Conservation (phyloP, 2,888 invertebrate genomes). For the Sepiola atlantica region DNA sequence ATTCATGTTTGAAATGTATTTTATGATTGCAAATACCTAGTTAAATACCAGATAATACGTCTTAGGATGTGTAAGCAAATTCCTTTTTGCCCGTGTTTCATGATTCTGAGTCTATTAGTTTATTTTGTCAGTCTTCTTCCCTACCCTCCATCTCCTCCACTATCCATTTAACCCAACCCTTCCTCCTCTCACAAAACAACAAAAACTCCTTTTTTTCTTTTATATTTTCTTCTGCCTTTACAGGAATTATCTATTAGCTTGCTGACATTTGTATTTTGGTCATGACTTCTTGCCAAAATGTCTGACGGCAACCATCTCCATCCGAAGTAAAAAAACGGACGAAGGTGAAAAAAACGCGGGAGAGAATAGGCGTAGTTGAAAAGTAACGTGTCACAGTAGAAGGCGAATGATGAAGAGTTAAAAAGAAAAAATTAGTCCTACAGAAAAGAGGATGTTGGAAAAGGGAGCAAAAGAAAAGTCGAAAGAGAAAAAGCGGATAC, state of each 20-base stretch:
- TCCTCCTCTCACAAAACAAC: not conserved
- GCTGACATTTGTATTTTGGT: conserved; percentile 21
- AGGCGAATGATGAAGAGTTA: not conserved
- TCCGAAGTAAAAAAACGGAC: not conserved
- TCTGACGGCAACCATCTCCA: not conserved
- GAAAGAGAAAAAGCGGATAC: not conserved
- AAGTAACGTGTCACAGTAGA: not conserved
- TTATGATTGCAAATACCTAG: not conserved
- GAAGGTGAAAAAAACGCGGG: not conserved
- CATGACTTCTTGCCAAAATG: conserved; percentile 6
- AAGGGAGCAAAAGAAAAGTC: not conserved
- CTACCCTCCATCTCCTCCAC: no score
- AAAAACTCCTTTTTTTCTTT: not conserved
- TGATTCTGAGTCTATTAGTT: not conserved
- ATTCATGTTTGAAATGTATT: not conserved
- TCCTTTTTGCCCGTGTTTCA: not conserved
- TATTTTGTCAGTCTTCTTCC: not conserved
- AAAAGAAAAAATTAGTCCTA: not conserved
- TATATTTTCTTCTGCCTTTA: not conserved
- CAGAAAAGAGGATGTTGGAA: not conserved
- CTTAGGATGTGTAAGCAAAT: not conserved
- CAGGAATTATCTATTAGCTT: conserved; percentile 19
- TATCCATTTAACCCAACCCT: not conserved
- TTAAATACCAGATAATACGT: conserved; percentile 24
- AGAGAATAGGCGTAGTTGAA: not conserved